These are phyloP conservation scores for Corythaixoides concolor DNA, from an alignment of 2,113 vertebrate species.

Conservation along the genomic window DNA sequence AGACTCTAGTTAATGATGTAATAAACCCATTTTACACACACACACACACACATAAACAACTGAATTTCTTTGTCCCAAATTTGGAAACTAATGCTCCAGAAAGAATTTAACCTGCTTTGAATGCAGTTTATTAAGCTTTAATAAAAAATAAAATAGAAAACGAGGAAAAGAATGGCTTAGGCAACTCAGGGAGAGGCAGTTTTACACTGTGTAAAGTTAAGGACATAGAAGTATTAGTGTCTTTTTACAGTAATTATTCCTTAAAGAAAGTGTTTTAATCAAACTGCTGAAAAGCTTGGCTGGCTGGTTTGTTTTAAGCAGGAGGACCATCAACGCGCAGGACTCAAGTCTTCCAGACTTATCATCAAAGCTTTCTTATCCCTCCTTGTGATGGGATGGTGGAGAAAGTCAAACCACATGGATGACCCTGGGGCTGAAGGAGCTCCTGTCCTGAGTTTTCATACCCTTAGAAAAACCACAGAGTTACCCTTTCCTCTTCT, in stretches of 20 bases:
- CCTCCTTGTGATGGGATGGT: not conserved
- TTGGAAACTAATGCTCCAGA: not conserved
- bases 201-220: not conserved
- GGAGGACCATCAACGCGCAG: not conserved
- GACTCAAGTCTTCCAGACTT: not conserved
- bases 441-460: not conserved
- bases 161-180: not conserved
- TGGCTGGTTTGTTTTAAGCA: not conserved
- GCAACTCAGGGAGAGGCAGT: not conserved
- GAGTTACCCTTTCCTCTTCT: not conserved
- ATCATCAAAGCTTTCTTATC: not conserved
- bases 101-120: not conserved
- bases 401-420: not conserved
- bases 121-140: not conserved
- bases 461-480: not conserved
- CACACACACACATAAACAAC: not conserved
- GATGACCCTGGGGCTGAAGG: not conserved
- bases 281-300: not conserved
- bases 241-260: not conserved
- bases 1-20: not conserved
- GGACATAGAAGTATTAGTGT: not conserved
- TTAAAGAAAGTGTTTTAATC: not conserved
- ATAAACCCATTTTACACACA: not conserved
- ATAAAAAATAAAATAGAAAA: not conserved
- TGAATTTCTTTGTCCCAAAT: not conserved